A percentile compares a stretch with the other conserved stretches of the same genome.
Conservation (phyloP, 2,888 invertebrate species). For the Agrotis exclamationis region DNA sequence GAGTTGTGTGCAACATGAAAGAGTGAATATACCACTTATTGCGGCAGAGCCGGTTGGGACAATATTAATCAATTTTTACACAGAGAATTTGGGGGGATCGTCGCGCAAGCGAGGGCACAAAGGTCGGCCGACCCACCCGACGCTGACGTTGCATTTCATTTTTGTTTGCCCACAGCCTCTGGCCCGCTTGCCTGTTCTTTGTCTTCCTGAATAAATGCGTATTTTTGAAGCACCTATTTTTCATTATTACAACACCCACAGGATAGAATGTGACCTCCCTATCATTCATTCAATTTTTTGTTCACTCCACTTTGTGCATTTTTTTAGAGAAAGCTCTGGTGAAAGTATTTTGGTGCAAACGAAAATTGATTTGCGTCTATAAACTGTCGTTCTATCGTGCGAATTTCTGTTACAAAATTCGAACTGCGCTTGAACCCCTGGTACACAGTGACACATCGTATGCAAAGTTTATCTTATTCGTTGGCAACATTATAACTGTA, state of each 20-base stretch:
- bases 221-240: conserved; percentile 84
- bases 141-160: conserved; percentile 88
- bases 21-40: conserved; percentile 80
- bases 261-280: conserved; percentile 72
- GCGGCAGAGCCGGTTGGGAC: conserved; percentile 79
- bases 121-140: conserved; percentile 79
- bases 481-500: conserved; percentile 66
- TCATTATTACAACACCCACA: conserved; percentile 79
- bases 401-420: conserved; percentile 47
- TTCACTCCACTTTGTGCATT: conserved; percentile 58
- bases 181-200: conserved; percentile 80
- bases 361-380: conserved; percentile 65
- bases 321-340: conserved; percentile 54
- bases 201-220: conserved; percentile 85
- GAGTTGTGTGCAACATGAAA: conserved; percentile 75
- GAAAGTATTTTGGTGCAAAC: conserved; percentile 56
- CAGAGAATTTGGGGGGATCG: conserved; percentile 81
- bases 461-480: conserved; percentile 69
- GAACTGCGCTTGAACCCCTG: conserved; percentile 32
- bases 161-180: conserved; percentile 83
- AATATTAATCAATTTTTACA: conserved; percentile 89
- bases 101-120: conserved; percentile 78
- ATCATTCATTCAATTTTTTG: conserved; percentile 69
- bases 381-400: conserved; percentile 41
- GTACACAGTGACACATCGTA: conserved; percentile 44